A percentile compares a stretch with the other conserved stretches of the same genome.
Evolutionary conservation across 2,888 invertebrate genomes (phyloP).

Genomic region (Adelognathus sp.): DNA sequence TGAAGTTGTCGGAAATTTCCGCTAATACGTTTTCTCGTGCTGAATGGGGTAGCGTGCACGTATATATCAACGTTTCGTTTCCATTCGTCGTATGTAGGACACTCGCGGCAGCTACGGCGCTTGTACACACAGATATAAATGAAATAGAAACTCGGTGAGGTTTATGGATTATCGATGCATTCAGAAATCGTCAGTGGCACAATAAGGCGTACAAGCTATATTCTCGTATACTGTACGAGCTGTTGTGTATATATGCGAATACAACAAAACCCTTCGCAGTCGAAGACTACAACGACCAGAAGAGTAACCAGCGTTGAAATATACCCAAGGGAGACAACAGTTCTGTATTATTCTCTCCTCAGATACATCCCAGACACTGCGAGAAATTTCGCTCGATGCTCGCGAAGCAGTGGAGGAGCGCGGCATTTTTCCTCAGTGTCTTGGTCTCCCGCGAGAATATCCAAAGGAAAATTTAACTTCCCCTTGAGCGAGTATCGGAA

Average conservation of each 20-base stretch:
- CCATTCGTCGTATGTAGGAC: slow-evolving; percentile 42
- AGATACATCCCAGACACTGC: not conserved
- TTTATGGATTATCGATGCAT: slow-evolving; percentile 44
- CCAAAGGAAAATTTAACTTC: slow-evolving; percentile 67
- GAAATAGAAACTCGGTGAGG: slow-evolving; percentile 20
- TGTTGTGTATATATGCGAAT: not conserved
- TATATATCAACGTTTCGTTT: slow-evolving; percentile 50
- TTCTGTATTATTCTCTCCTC: not conserved
- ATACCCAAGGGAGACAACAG: not conserved
- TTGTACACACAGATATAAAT: not conserved
- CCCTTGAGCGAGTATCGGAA: slow-evolving; percentile 67
- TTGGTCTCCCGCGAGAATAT: slow-evolving; percentile 29
- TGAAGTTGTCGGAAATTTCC: slow-evolving; percentile 57
- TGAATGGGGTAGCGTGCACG: slow-evolving; percentile 42
- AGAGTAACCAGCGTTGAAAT: not conserved
- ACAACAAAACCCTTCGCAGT: not conserved
- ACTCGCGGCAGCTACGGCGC: not conserved
- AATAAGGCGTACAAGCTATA: not conserved
- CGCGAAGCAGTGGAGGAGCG: not conserved
- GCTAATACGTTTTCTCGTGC: slow-evolving; percentile 56
- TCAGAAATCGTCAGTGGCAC: slow-evolving; percentile 35
- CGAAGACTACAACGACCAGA: not conserved
- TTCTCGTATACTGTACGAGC: not conserved
- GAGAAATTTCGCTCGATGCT: not conserved
- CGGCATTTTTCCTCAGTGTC: slow-evolving; percentile 1